Percentiles rank a stretch among this genome's conserved stretches.
phyloP scores from a whole-genome alignment of 2,888 invertebrate species.

The Isotomurus palustris region DNA sequence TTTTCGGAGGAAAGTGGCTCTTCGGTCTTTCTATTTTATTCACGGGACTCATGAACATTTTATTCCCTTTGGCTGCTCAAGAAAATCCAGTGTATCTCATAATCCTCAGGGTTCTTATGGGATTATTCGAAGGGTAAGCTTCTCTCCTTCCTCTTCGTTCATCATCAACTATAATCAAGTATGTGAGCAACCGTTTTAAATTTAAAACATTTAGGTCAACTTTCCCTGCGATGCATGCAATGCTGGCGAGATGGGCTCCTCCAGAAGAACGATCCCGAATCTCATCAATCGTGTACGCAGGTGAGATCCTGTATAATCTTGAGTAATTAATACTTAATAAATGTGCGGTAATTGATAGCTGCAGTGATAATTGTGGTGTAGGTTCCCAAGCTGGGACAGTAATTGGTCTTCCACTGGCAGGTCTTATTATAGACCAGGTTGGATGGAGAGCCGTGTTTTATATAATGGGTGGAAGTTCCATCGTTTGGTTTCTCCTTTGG shows the following conservation, averaged over 20 bases:
- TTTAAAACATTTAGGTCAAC: conserved; percentile 18
- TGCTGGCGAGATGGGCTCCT: conserved; percentile 25
- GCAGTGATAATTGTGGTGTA: conserved; percentile 40
- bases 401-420: conserved; percentile 50
- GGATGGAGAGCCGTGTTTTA: conserved; percentile 53
- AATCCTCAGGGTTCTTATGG: conserved; percentile 16
- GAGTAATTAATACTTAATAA: too few species aligned
- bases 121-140: conserved; percentile 16
- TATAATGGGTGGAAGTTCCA: conserved; percentile 44
- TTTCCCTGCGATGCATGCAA: conserved; percentile 27
- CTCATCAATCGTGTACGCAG: conserved; percentile 25
- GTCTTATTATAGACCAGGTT: conserved; percentile 49
- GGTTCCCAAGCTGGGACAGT: conserved; percentile 55
- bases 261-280: conserved; percentile 23
- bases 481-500: conserved; percentile 50
- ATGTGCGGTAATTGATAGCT: too few species aligned
- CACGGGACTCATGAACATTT: conserved; percentile 19
- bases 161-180: background rate
- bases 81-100: conserved; percentile 21
- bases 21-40: conserved; percentile 23
- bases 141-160: background rate
- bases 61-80: conserved; percentile 22
- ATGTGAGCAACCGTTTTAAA: background rate
- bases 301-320: background rate
- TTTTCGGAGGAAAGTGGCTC: conserved; percentile 26